A percentile compares a stretch with the other conserved stretches of the same genome.
These are phyloP conservation scores for Drosophila suboccidentalis DNA, from an alignment of 2,888 invertebrate genomes.

Conservation along the genomic window DNA sequence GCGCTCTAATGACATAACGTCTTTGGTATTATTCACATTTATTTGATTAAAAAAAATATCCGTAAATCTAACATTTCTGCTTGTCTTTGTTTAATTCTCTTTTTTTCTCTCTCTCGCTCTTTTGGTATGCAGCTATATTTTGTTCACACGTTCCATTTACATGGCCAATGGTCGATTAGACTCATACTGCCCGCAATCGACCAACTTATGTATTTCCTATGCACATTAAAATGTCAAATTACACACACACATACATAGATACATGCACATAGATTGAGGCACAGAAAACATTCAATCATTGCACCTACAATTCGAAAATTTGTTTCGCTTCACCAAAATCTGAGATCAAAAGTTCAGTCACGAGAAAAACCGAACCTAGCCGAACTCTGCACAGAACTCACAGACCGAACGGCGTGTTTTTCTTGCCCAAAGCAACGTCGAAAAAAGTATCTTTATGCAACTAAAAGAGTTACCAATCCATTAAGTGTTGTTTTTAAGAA, in stretches of 20 bases:
- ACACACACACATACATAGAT: constrained; percentile 41
- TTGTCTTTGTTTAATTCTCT: constrained; percentile 19
- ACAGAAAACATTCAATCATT: constrained; percentile 72
- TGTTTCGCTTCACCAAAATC: constrained; percentile 52
- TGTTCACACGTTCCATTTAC: constrained; percentile 80
- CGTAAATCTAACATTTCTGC: constrained; percentile 40
- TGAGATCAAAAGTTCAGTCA: constrained; percentile 79
- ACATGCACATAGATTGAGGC: constrained; percentile 17
- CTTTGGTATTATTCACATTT: constrained; percentile 36
- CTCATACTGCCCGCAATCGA: constrained; percentile 30
- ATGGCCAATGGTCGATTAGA: constrained; percentile 64
- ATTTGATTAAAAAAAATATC: constrained; percentile 48
- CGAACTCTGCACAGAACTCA: constrained; percentile 42
- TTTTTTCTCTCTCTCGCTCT: constrained; percentile 7
- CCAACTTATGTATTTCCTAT: constrained; percentile 53
- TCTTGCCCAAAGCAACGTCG: constrained; percentile 30
- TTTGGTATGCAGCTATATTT: constrained; percentile 28
- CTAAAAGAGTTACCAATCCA: not conserved
- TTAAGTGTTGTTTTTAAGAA: not conserved
- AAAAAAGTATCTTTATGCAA: constrained; percentile 12
- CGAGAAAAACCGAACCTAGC: constrained; percentile 57
- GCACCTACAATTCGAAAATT: constrained; percentile 60
- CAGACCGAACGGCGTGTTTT: constrained; percentile 57
- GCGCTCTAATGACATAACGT: constrained; percentile 38
- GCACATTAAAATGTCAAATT: constrained; percentile 78